Evolutionary conservation across 2,113 vertebrate genomes (phyloP).

Genomic region (Sus scrofa): T2T-Sscrofa CM000824.6:67978001-67978500

Average conservation of each 20-base stretch:
- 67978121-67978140: neutral
- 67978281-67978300: accelerated
- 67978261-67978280: neutral
- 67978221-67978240: neutral
- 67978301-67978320: neutral
- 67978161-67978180: neutral
- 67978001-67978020: neutral
- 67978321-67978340: neutral
- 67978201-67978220: neutral
- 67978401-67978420: neutral
- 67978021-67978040: neutral
- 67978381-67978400: too few species aligned
- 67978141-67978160: neutral
- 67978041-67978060: neutral
- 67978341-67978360: neutral
- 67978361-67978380: neutral
- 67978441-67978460: neutral
- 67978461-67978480: neutral
- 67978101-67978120: neutral
- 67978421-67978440: neutral
- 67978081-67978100: neutral
- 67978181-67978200: neutral
- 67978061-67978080: neutral
- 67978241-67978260: neutral
- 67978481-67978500: neutral